phyloP scores from a whole-genome alignment of 92 coral and sea anemone species.

The Pocillopora grandis region DNA sequence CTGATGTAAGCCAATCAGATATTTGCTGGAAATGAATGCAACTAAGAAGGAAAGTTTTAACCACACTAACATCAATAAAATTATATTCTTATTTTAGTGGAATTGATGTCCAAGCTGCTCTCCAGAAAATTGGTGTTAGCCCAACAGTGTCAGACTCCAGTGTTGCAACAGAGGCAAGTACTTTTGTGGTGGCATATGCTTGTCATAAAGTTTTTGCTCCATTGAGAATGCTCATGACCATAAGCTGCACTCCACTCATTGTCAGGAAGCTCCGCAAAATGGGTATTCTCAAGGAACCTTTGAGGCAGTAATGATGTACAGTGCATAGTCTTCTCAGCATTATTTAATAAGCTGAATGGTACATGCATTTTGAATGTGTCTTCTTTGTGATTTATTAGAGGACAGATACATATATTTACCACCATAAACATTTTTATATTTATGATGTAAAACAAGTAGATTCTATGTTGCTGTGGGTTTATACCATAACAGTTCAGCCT shows the following conservation, averaged over 20 bases:
- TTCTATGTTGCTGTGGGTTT: no score
- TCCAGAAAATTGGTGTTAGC: constrained; percentile 85
- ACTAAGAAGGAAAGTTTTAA: no score
- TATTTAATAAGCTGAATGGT: no score
- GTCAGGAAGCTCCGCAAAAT: constrained; percentile 74
- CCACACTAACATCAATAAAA: background rate
- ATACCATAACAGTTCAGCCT: no score
- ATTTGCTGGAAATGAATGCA: no score
- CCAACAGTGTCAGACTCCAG: constrained; percentile 75
- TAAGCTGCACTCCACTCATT: constrained; percentile 92
- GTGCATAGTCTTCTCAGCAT: background rate
- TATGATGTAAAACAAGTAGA: no score
- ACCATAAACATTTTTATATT: no score
- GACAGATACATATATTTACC: no score
- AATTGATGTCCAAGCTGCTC: constrained; percentile 83
- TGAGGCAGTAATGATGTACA: constrained; percentile 2
- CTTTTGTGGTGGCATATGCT: constrained; percentile 97
- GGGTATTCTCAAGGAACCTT: constrained; percentile 81
- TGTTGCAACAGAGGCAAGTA: constrained; percentile 91
- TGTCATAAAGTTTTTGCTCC: constrained; percentile 96
- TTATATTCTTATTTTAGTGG: constrained; percentile 61
- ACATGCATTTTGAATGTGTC: no score
- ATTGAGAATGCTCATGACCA: constrained; percentile 83
- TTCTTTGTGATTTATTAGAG: no score
- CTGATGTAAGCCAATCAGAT: no score